Evolutionary conservation across 2,888 invertebrate species (phyloP).

Genomic region (Chymomyza caudatula): DNA sequence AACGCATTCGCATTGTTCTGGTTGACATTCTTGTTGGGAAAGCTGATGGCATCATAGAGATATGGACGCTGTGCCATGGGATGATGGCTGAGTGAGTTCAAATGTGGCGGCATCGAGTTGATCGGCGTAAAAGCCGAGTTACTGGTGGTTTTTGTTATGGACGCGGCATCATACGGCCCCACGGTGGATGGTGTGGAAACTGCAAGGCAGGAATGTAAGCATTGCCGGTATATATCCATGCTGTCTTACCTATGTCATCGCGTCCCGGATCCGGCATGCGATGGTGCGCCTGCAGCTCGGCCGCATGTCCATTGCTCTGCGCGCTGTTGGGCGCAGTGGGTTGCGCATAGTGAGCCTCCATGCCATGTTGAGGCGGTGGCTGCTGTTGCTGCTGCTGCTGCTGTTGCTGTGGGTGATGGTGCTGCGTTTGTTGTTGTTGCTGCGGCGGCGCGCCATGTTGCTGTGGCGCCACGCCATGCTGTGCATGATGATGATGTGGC

Average conservation of each 20-base stretch:
- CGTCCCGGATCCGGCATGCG: slow-evolving; percentile 80
- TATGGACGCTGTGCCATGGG: slow-evolving; percentile 87
- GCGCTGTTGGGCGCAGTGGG: slow-evolving; percentile 81
- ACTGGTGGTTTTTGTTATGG: slow-evolving; percentile 81
- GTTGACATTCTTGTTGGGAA: slow-evolving; percentile 85
- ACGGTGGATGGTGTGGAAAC: slow-evolving; percentile 75
- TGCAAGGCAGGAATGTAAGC: slow-evolving; percentile 18
- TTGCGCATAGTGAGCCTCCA: slow-evolving; percentile 69
- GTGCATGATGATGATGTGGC: slow-evolving; percentile 79
- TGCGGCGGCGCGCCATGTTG: slow-evolving; percentile 78
- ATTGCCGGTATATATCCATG: background rate
- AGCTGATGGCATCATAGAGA: slow-evolving; percentile 95
- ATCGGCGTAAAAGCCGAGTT: slow-evolving; percentile 97
- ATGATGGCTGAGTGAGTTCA: slow-evolving; percentile 84
- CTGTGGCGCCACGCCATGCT: slow-evolving; percentile 81
- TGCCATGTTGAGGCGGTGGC: slow-evolving; percentile 84
- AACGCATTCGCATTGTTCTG: slow-evolving; percentile 84
- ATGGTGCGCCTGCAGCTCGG: slow-evolving; percentile 84
- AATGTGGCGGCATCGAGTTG: slow-evolving; percentile 88
- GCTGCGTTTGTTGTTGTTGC: slow-evolving; percentile 71
- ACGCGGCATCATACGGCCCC: slow-evolving; percentile 79
- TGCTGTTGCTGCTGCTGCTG: slow-evolving; percentile 78
- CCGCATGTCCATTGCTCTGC: slow-evolving; percentile 81
- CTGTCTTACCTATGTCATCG: slow-evolving; percentile 78
- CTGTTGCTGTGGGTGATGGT: slow-evolving; percentile 78